Conservation (phyloP, 2,113 vertebrate genomes). For the Nothoprocta perdicaria region DNA sequence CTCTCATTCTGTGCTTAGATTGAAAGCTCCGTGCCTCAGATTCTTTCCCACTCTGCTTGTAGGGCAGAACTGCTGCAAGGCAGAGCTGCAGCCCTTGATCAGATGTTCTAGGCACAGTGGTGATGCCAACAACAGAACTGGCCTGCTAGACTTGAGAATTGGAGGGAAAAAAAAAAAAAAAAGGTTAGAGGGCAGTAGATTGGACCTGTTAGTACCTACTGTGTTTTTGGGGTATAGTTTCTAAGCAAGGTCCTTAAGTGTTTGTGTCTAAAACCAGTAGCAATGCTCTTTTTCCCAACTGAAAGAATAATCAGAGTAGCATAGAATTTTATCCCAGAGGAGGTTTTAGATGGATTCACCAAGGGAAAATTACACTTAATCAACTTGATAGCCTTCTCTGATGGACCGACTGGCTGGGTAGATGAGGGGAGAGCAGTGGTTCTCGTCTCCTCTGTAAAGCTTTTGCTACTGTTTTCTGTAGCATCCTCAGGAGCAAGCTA, state of each 20-base stretch:
- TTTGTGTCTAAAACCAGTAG: not conserved
- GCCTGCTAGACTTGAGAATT: not conserved
- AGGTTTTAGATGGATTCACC: not conserved
- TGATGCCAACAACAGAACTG: not conserved
- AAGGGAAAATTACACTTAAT: not conserved
- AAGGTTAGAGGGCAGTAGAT: not conserved
- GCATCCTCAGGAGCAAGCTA: not conserved
- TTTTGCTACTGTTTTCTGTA: not conserved
- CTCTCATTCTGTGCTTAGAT: not conserved
- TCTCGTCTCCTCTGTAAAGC: too few species aligned
- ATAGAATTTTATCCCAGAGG: not conserved
- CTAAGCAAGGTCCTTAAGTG: not conserved
- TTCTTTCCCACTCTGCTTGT: not conserved
- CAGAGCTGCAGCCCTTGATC: not conserved
- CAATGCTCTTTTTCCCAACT: not conserved
- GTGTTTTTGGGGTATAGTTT: not conserved
- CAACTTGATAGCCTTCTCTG: not conserved
- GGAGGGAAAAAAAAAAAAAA: rapidly evolving
- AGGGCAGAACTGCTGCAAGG: not conserved
- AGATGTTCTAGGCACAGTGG: not conserved
- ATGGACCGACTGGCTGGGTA: not conserved
- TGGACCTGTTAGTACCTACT: not conserved
- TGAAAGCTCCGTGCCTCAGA: not conserved
- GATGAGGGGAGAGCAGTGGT: not conserved
- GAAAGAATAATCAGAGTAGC: not conserved